These are phyloP conservation scores for Agonopterix alstromeriana DNA, from an alignment of 2,888 invertebrate genomes.

Conservation along the genomic window DNA sequence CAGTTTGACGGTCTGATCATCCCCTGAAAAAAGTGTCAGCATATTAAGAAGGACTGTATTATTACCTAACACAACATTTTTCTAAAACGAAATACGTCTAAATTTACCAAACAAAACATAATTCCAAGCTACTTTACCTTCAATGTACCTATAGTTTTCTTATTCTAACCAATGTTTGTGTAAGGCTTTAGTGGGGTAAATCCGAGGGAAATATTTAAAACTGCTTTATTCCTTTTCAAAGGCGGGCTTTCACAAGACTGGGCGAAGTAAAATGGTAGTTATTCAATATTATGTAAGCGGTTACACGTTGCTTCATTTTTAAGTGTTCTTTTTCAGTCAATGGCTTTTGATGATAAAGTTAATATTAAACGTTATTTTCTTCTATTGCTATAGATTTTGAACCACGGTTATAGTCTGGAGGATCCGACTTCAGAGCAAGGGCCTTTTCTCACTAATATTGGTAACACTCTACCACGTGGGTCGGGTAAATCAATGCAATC, in stretches of 20 bases:
- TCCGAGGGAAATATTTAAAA: constrained; percentile 66
- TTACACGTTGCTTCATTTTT: constrained; percentile 28
- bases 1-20: too few relatives aligned
- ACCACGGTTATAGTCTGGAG: too few relatives aligned
- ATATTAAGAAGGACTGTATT: too few relatives aligned
- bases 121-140: background rate
- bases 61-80: background rate
- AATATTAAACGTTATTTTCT: too few relatives aligned
- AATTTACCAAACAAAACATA: background rate
- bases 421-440: too few relatives aligned
- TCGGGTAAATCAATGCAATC: too few relatives aligned
- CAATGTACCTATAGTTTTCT: constrained; percentile 2
- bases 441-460: too few relatives aligned
- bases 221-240: constrained; percentile 54
- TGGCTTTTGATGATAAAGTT: too few relatives aligned
- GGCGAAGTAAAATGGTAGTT: constrained; percentile 52
- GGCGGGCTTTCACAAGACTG: constrained; percentile 48
- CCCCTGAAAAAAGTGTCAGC: too few relatives aligned
- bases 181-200: constrained; percentile 56
- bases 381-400: too few relatives aligned
- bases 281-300: constrained; percentile 34
- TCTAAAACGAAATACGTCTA: background rate
- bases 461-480: too few relatives aligned
- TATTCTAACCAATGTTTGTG: constrained; percentile 31
- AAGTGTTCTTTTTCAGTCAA: constrained; percentile 17